Percentiles rank a stretch among this genome's conserved stretches.
phyloP scores from a whole-genome alignment of 2,113 vertebrate species.

The Myotis lucifugus region DNA sequence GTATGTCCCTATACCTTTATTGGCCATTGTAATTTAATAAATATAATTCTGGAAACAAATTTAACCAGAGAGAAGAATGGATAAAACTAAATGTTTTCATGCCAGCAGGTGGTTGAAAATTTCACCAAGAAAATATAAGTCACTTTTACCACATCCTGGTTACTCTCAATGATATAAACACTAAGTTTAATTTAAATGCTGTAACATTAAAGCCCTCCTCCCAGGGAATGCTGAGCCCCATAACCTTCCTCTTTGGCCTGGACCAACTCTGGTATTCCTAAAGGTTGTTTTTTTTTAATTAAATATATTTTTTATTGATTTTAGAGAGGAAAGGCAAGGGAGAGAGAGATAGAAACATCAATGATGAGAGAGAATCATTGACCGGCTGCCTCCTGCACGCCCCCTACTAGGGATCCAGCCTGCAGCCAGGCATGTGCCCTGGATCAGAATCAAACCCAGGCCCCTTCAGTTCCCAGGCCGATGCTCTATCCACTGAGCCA shows the following conservation, averaged over 20 bases:
- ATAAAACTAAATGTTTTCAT: slow-evolving; percentile 29
- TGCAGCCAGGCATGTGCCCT: too few relatives aligned
- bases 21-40: not conserved
- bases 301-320: too few relatives aligned
- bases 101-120: not conserved
- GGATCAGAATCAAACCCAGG: too few relatives aligned
- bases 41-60: slow-evolving; percentile 4
- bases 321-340: too few relatives aligned
- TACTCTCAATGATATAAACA: not conserved
- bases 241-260: not conserved
- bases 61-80: not conserved
- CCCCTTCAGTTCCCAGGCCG: too few relatives aligned
- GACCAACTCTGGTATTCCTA: not conserved
- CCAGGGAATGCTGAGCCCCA: not conserved
- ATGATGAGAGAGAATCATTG: too few relatives aligned
- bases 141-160: not conserved
- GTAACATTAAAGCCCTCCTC: not conserved
- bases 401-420: too few relatives aligned
- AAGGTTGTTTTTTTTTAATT: not conserved
- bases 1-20: not conserved
- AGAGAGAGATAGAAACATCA: too few relatives aligned
- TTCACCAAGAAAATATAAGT: not conserved
- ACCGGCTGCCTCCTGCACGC: too few relatives aligned
- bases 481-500: too few relatives aligned
- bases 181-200: not conserved